Evolutionary conservation across 2,797 vertebrate genomes (phyloP).

Genomic region (Prunella strophiata): DNA sequence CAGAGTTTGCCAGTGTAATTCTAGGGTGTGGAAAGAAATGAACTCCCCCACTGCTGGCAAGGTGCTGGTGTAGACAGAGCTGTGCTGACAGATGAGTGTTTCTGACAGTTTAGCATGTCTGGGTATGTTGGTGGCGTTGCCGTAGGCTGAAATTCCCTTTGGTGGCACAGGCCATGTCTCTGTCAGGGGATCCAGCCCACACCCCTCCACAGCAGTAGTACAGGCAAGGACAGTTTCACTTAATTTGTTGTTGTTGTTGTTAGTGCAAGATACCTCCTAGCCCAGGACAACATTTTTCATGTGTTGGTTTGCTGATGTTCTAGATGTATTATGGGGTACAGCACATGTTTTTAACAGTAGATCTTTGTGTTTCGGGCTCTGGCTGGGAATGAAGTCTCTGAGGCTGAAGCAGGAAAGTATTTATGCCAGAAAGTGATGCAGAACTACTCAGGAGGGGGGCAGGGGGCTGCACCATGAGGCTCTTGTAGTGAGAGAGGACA

Average conservation of each 20-base stretch:
- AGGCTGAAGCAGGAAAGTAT: not conserved
- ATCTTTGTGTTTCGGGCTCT: not conserved
- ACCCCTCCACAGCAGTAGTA: not conserved
- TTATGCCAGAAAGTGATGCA: not conserved
- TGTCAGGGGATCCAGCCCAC: not conserved
- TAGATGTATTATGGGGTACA: not conserved
- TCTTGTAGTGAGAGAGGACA: not conserved
- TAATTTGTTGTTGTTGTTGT: not conserved
- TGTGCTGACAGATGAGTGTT: constrained; percentile 58
- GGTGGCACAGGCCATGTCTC: not conserved
- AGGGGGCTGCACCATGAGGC: not conserved
- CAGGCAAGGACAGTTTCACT: not conserved
- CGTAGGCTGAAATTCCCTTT: constrained; percentile 16
- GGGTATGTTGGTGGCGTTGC: constrained; percentile 3
- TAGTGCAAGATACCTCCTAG: not conserved
- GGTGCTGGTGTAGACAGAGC: constrained; percentile 52
- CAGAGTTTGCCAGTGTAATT: constrained; percentile 60
- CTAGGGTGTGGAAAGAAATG: constrained; percentile 65
- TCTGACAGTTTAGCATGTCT: constrained; percentile 55
- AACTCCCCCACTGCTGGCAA: constrained; percentile 60
- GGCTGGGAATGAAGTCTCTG: not conserved
- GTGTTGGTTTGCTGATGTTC: not conserved
- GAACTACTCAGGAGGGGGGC: not conserved
- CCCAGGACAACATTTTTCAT: not conserved
- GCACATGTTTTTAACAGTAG: not conserved